phyloP scores from a whole-genome alignment of 2,888 invertebrate genomes.

The Caenorhabditis sulstoni region DNA sequence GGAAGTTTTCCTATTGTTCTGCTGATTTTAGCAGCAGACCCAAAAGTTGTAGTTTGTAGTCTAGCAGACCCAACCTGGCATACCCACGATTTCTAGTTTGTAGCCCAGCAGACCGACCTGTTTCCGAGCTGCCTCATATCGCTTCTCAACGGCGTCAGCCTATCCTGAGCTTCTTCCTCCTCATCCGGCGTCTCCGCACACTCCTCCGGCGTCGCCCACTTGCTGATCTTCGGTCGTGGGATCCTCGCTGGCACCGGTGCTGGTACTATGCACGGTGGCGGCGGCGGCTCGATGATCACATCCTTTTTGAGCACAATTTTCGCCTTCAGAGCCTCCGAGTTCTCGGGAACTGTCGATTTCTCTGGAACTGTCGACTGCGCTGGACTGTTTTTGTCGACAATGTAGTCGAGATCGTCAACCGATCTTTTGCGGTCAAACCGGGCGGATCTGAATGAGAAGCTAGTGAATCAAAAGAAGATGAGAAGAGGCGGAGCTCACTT shows the following conservation, averaged over 20 bases:
- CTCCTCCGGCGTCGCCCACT: conserved; percentile 67
- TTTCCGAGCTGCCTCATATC: conserved; percentile 60
- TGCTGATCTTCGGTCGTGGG: conserved; percentile 79
- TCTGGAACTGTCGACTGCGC: conserved; percentile 49
- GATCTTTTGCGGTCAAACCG: conserved; percentile 65
- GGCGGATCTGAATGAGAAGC: conserved; percentile 41
- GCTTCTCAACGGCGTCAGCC: conserved; percentile 71
- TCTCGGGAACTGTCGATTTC: conserved; percentile 44
- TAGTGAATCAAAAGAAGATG: no score
- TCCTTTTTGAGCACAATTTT: conserved; percentile 77
- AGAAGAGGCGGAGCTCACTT: conserved; percentile 32
- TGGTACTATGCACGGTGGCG: conserved; percentile 62
- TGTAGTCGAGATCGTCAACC: conserved; percentile 75
- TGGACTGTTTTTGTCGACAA: conserved; percentile 73
- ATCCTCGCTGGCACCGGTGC: conserved; percentile 78
- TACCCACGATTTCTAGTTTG: no score
- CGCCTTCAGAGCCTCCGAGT: conserved; percentile 72
- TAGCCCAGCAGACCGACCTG: conserved; percentile 13
- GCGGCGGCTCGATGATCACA: conserved; percentile 22
- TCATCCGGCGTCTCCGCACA: conserved; percentile 70
- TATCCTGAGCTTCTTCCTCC: conserved; percentile 74
- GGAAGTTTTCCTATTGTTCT: no score
- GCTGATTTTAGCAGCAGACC: no score
- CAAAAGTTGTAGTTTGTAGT: not conserved
- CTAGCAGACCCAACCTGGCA: not conserved